These are phyloP conservation scores for Esox lucius DNA, from an alignment of 2,797 vertebrate species.

Conservation along the genomic window DNA sequence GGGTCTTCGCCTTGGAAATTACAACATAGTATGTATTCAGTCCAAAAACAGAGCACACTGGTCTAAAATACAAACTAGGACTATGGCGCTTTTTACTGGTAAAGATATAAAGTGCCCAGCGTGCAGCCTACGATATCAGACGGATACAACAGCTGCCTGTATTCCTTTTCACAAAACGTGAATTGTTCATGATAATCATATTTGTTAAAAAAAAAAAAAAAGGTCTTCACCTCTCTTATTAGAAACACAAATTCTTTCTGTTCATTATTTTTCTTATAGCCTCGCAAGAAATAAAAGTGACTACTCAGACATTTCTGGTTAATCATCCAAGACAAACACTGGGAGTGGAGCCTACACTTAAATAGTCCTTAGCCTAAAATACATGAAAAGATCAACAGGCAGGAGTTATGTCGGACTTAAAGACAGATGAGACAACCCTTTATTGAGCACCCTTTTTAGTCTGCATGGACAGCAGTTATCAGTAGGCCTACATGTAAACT, in stretches of 20 bases:
- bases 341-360: background rate
- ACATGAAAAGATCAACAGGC: background rate
- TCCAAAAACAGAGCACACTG: background rate
- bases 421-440: constrained; percentile 8
- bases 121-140: background rate
- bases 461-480: background rate
- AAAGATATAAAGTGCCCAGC: background rate
- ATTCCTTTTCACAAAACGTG: background rate
- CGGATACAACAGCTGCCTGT: background rate
- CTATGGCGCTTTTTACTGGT: background rate
- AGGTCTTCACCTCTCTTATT: background rate
- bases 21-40: constrained; percentile 15
- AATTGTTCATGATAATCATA: background rate
- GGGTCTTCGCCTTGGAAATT: constrained; percentile 30
- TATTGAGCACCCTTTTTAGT: constrained; percentile 3
- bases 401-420: background rate
- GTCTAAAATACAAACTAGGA: background rate
- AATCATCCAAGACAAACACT: background rate
- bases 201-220: too few species aligned
- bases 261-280: background rate
- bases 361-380: background rate
- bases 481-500: constrained; percentile 14
- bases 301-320: background rate
- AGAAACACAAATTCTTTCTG: background rate
- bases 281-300: background rate